A percentile compares a stretch with the other conserved stretches of the same genome.
Conservation (phyloP, 2,113 vertebrate species). For the Trematocara unimaculatum region DNA sequence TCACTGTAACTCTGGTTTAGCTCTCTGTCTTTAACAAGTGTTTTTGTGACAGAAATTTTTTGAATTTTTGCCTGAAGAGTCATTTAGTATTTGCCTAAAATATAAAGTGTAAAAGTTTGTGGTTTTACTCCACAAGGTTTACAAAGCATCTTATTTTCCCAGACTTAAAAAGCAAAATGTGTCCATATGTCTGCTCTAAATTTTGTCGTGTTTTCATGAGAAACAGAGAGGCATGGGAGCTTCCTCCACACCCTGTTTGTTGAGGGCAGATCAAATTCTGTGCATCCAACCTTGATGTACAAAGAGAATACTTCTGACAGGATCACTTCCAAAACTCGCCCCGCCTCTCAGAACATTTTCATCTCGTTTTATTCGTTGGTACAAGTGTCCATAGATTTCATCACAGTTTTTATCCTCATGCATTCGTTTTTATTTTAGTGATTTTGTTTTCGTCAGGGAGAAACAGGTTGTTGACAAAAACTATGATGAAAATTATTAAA, state of each 20-base stretch:
- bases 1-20: not conserved
- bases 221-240: not conserved
- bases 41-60: not conserved
- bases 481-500: not conserved
- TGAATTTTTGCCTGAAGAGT: not conserved
- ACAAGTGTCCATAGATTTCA: not conserved
- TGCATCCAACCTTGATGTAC: not conserved
- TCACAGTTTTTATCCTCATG: not conserved
- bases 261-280: not conserved
- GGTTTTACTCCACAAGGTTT: not conserved
- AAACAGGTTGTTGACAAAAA: not conserved
- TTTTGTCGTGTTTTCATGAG: not conserved
- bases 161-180: not conserved
- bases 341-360: not conserved
- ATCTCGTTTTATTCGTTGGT: not conserved
- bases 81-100: not conserved
- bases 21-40: not conserved
- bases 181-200: not conserved
- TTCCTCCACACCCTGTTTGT: not conserved
- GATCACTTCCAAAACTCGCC: not conserved
- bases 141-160: not conserved
- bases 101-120: not conserved
- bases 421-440: not conserved
- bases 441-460: not conserved
- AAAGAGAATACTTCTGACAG: not conserved